Conservation (phyloP, 2,113 vertebrate species). For the Cepphus grylle region DNA sequence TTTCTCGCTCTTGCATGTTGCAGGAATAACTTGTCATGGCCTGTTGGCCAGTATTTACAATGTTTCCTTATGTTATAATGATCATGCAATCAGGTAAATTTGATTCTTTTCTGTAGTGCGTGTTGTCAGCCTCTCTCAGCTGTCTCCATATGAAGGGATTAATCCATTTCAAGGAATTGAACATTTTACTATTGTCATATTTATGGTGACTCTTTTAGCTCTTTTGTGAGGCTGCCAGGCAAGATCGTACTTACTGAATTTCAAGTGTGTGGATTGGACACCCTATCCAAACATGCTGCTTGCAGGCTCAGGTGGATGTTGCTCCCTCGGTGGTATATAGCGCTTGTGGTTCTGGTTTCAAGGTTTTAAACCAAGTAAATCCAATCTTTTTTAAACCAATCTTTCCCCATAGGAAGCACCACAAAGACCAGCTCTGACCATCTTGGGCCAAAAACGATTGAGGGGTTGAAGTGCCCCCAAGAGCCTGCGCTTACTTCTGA, state of each 20-base stretch:
- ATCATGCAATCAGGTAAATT: not conserved
- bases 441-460: not conserved
- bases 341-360: not conserved
- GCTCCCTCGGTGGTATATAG: not conserved
- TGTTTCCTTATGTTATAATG: not conserved
- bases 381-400: not conserved
- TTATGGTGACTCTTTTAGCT: not conserved
- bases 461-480: not conserved
- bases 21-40: not conserved
- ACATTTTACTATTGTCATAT: not conserved
- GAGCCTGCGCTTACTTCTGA: not conserved
- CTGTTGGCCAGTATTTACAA: not conserved
- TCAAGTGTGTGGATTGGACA: not conserved
- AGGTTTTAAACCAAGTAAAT: not conserved
- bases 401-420: not conserved
- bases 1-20: slow-evolving; percentile 5
- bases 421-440: not conserved
- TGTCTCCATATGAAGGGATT: not conserved
- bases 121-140: not conserved
- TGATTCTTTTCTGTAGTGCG: not conserved
- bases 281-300: not conserved
- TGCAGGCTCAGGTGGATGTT: not conserved
- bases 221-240: not conserved
- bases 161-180: not conserved
- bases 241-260: not conserved